Conservation (phyloP, 2,888 invertebrate genomes). For the Lysandra coridon region DNA sequence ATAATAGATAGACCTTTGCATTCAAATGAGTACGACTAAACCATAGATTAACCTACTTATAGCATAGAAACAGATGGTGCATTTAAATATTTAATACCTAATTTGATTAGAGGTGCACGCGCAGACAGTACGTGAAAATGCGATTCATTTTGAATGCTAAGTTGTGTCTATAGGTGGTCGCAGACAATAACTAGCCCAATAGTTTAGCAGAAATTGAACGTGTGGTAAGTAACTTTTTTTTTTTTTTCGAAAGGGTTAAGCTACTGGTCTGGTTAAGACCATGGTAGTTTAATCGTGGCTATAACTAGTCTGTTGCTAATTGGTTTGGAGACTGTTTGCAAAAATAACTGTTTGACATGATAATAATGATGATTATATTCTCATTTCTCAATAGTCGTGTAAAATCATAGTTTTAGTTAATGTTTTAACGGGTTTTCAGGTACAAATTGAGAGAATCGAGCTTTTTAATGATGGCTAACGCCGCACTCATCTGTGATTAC, state of each 20-base stretch:
- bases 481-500: too few relatives aligned
- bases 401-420: too few relatives aligned
- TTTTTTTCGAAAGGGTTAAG: too few relatives aligned
- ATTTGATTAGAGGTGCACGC: constrained; percentile 19
- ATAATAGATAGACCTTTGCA: not conserved
- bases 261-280: too few relatives aligned
- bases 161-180: constrained; percentile 21
- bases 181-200: not conserved
- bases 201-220: not conserved
- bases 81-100: constrained; percentile 21
- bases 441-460: too few relatives aligned
- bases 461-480: too few relatives aligned
- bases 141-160: constrained; percentile 22
- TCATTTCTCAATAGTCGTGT: too few relatives aligned
- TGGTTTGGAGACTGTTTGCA: too few relatives aligned
- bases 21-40: constrained; percentile 16
- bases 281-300: too few relatives aligned
- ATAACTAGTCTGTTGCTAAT: too few relatives aligned
- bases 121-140: constrained; percentile 22
- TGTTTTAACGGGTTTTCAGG: too few relatives aligned
- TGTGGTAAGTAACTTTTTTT: too few relatives aligned
- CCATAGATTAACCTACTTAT: constrained; percentile 19
- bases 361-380: not conserved
- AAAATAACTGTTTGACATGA: not conserved
- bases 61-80: not conserved